Conservation (phyloP, 1,140 invertebrate species). For the Amyelois transitella region DNA sequence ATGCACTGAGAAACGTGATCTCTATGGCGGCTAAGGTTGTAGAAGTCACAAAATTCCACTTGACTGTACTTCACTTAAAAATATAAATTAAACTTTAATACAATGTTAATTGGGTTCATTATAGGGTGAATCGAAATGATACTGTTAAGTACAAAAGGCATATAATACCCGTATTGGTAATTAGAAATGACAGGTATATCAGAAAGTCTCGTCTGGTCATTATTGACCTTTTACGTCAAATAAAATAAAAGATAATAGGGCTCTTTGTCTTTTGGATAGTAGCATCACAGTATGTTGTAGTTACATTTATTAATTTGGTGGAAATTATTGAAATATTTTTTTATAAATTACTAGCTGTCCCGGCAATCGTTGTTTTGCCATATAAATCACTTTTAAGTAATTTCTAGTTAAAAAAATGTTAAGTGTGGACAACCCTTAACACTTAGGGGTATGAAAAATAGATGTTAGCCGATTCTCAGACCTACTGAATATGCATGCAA, state of each 20-base stretch:
- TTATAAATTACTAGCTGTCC: too few relatives aligned
- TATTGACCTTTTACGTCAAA: neutral
- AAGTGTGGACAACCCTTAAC: too few relatives aligned
- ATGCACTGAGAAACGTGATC: conserved; percentile 12
- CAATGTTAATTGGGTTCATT: neutral
- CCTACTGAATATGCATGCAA: too few relatives aligned
- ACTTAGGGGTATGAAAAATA: too few relatives aligned
- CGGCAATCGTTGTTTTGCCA: too few relatives aligned
- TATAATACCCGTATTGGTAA: conserved; percentile 4
- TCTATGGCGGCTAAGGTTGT: conserved; percentile 12
- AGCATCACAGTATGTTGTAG: neutral
- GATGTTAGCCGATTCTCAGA: too few relatives aligned
- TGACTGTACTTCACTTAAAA: neutral
- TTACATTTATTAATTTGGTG: too few relatives aligned
- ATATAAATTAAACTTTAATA: neutral
- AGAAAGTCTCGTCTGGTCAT: neutral
- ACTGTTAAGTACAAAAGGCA: neutral
- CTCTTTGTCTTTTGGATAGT: neutral
- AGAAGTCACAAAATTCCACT: conserved; percentile 9
- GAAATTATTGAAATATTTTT: too few relatives aligned
- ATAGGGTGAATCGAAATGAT: neutral
- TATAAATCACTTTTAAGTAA: too few relatives aligned
- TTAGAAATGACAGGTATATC: conserved; percentile 13
- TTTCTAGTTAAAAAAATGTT: too few relatives aligned
- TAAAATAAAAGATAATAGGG: neutral